These are phyloP conservation scores for Sinhomidia bicolor DNA, from an alignment of 2,888 invertebrate species.

Conservation along the genomic window DNA sequence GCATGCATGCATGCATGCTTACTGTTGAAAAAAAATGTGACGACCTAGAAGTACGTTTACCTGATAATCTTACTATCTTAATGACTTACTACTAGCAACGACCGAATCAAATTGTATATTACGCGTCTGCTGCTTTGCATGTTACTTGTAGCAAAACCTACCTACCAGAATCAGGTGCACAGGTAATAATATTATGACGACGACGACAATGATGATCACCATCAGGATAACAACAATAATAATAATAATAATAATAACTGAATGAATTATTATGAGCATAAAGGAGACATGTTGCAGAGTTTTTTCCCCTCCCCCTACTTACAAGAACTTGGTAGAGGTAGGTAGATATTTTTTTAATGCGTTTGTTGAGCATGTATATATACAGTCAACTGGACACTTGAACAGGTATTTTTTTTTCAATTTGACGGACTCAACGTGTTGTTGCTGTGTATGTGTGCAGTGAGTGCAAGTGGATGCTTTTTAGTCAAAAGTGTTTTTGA, in stretches of 20 bases:
- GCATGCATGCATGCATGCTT: slow-evolving; percentile 40
- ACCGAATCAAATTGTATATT: slow-evolving; percentile 13
- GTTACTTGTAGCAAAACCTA: no score
- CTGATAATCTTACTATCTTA: slow-evolving; percentile 66
- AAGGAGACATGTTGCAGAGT: no score
- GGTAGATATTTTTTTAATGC: neutral
- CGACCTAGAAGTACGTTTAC: slow-evolving; percentile 73
- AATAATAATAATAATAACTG: neutral
- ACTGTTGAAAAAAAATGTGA: slow-evolving; percentile 40
- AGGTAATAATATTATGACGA: slow-evolving; percentile 20
- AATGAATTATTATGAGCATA: slow-evolving; percentile 33
- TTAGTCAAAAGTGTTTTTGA: neutral
- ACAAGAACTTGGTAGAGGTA: neutral
- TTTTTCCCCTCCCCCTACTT: neutral
- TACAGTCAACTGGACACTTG: slow-evolving; percentile 24
- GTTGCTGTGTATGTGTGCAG: no score
- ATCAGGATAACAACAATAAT: no score
- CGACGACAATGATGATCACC: neutral
- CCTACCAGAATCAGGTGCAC: neutral
- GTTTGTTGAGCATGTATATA: neutral
- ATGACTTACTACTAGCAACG: slow-evolving; percentile 62
- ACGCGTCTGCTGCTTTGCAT: slow-evolving; percentile 12
- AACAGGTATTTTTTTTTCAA: slow-evolving; percentile 40
- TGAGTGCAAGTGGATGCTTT: neutral
- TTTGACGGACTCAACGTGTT: neutral